Base-by-base conservation (phyloP, 1,140 invertebrate genomes). In the Bradysia coprophila region DNA sequence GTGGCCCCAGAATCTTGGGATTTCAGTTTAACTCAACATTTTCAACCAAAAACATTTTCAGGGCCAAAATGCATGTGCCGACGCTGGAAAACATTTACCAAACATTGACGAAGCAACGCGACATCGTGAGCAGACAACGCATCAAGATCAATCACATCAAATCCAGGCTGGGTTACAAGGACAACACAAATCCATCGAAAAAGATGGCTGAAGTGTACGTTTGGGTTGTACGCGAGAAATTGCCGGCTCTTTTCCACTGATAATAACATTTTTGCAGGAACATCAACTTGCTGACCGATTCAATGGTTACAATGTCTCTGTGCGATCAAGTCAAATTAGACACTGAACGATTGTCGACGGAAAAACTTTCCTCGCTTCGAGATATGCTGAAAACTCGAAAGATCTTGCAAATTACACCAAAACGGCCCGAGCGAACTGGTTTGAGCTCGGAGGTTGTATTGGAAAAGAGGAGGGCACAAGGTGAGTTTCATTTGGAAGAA, bases 41-140 rank as follows among this genome's bases (percentile, higher is more conserved):
- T n/a, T n/a, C n/a, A n/a, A n/a, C n/a, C n/a, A n/a, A n/a, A n/a
- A n/a, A n/a, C 4, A 15, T 5, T 31, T 52, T 51, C 22, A 62
- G 55, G 32, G 54, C 61, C 13, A 59, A 55, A 43, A 56, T 65
- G 52, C 63, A 63, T 49, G 69, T 75, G 47, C 69, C 71, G 2
- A 72, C 68, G 2, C 50, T 78, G 45, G 76, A 80, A 51, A 66
- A 71, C 21, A 69, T 80, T 4, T 80, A 78, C 54, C 72, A 77
- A 52, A 67, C 73, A 0, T 62, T 80, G 44, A 69, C 75, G 9
- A 67, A 65, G 23, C 72, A 78, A 31, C 70, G 71, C 46, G 73
- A 75, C 41, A 65, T 73, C 13, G 48, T 75, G 2, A 61, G 65
- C 15, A 61, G 69, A 38, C 72, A 76, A 42, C 49, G 55, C 11